Conservation (phyloP, 2,888 invertebrate species). For the Drosophila planitibia region DNA sequence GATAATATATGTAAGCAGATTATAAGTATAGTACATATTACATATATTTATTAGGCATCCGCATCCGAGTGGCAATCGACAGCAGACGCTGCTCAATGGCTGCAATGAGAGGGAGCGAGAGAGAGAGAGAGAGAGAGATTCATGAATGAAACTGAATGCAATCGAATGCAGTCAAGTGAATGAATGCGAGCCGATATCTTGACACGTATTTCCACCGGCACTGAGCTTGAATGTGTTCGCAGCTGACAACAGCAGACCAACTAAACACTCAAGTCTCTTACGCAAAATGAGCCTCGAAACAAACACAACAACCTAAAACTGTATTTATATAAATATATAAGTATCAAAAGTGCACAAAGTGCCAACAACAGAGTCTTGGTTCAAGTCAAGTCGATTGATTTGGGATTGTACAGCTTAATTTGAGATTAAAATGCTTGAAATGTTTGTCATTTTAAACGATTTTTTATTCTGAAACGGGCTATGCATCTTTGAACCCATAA, state of each 20-base stretch:
- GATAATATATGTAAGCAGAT: not conserved
- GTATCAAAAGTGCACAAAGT: not conserved
- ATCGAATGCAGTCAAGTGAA: conserved; percentile 16
- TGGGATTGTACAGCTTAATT: too few relatives aligned
- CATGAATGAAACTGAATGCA: conserved; percentile 43
- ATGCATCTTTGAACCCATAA: not conserved
- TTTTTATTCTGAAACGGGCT: not conserved
- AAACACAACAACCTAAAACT: too few relatives aligned
- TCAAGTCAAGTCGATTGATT: not conserved
- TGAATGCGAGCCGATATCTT: not conserved
- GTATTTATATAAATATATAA: too few relatives aligned
- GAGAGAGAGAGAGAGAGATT: conserved; percentile 5
- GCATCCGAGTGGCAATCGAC: not conserved
- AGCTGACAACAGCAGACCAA: too few relatives aligned
- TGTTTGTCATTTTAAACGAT: not conserved
- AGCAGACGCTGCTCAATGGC: conserved; percentile 35
- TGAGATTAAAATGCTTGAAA: too few relatives aligned
- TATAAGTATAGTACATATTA: not conserved
- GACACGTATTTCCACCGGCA: not conserved
- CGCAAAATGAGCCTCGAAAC: too few relatives aligned
- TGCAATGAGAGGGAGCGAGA: not conserved
- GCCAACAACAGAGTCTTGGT: not conserved
- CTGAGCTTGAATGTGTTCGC: too few relatives aligned
- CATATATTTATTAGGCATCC: not conserved
- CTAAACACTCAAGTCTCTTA: too few relatives aligned